phyloP scores from a whole-genome alignment of 2,888 invertebrate genomes.

The Dusona sp. region DNA sequence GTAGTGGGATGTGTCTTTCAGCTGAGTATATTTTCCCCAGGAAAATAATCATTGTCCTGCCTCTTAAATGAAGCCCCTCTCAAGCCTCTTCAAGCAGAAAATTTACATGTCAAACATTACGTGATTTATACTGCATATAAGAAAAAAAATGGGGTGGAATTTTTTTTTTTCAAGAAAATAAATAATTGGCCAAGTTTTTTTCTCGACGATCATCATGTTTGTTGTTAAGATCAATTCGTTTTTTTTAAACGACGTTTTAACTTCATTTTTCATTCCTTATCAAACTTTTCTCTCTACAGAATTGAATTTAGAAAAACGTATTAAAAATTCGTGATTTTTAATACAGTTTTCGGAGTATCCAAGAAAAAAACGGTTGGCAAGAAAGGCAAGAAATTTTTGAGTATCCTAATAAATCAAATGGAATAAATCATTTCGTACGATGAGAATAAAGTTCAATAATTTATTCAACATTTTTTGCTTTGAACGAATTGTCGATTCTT shows the following conservation, averaged over 20 bases:
- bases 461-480: neutral
- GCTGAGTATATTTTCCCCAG: neutral
- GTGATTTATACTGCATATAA: neutral
- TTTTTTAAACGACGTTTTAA: neutral
- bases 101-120: conserved; percentile 1
- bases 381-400: too few relatives aligned
- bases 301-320: neutral
- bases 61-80: neutral
- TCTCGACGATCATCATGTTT: neutral
- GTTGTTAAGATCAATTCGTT: neutral
- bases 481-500: neutral
- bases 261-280: neutral
- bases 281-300: neutral
- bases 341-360: neutral
- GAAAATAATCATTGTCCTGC: conserved; percentile 6
- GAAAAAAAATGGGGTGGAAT: neutral
- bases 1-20: neutral
- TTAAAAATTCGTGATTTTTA: neutral
- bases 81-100: neutral
- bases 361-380: too few relatives aligned
- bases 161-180: neutral
- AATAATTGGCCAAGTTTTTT: neutral
- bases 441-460: neutral
- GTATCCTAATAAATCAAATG: neutral
- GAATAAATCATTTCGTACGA: neutral